Base-by-base conservation (phyloP, 2,797 vertebrate genomes). In the Sebastiscus albofasciatus region DNA sequence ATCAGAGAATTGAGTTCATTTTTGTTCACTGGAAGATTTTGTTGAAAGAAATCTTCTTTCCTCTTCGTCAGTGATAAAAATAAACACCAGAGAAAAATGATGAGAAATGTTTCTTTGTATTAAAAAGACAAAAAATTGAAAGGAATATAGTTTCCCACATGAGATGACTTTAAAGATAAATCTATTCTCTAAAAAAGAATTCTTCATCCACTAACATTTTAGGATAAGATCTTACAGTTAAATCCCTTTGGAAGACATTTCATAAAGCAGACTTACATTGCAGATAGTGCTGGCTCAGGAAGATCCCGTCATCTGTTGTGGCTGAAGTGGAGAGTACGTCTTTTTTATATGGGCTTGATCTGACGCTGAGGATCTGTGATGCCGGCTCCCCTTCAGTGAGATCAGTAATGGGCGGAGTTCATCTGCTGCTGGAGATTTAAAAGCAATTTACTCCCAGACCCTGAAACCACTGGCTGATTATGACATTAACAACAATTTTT, bases 361-460 rank as follows among this genome's bases (percentile, higher is more conserved):
- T 91, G 85, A 84, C 52, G 73, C 86, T 89, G 89, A 77, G 82
- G 58, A 82, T 88, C 77, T 83, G 80, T 81, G 90, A 75, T 82
- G 78, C 85, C 77, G 80, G 61, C 84, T 91, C 81, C 74, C 87
- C 79, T 87, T 87, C 82, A 89, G 76, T 84, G 86, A 84, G 67
- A 85, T 77, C 24, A 11, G 77, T 67, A 88, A 84, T 85, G 91
- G 94, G 93, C 26, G 93, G 93, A 75, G 92, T 88, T 91, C 73
- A 75, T 82, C 75, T 75, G 69, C 83, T 72, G 61, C 76, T 36
- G 67, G 66, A 85, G 80, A 83, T 84, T 85, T 82, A 78, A 86
- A 82, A 87, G 75, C 76, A 71, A 71, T 88, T 86, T 75, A 34
- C 75, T 75, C 67, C 20, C 29, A 79, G 49, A 67, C 36, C 46